These are phyloP conservation scores for Camponotus floridanus DNA, from an alignment of 1,140 invertebrate species.

Conservation along the genomic window DNA sequence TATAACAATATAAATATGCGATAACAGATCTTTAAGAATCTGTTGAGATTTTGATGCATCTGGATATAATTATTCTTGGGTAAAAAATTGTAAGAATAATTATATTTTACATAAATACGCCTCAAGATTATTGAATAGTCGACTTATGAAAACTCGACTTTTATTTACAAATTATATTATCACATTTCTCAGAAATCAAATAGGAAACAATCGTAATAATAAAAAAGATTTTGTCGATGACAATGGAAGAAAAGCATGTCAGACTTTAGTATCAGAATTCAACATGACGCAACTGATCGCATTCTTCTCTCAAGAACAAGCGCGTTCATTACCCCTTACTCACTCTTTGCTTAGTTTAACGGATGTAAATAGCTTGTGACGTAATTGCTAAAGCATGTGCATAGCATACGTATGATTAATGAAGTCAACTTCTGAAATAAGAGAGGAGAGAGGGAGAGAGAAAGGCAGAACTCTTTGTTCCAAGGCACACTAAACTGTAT, in stretches of 20 bases:
- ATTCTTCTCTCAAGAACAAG: slow-evolving; percentile 9
- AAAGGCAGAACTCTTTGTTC: not conserved
- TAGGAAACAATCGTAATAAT: not conserved
- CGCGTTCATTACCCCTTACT: not conserved
- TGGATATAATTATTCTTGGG: not conserved
- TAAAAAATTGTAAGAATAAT: slow-evolving; percentile 1
- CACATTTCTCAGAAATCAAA: not conserved
- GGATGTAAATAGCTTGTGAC: not conserved
- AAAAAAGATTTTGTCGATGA: not conserved
- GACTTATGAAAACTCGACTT: not conserved
- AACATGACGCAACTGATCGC: slow-evolving; percentile 4
- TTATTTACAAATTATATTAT: not conserved
- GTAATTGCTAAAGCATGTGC: slow-evolving; percentile 7
- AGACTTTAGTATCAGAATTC: not conserved
- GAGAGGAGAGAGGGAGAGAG: too few relatives aligned
- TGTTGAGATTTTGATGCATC: not conserved
- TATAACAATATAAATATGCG: not conserved
- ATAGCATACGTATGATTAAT: not conserved
- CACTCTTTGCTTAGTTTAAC: not conserved
- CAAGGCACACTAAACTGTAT: not conserved
- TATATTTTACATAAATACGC: slow-evolving; percentile 2
- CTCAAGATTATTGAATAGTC: not conserved
- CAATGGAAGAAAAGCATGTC: not conserved
- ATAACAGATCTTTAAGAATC: not conserved
- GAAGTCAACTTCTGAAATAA: not conserved